Percentiles rank a stretch among this genome's conserved stretches.
These are phyloP conservation scores for Brevimyrus niger DNA, from an alignment of 2,113 vertebrate genomes.

Conservation along the genomic window DNA sequence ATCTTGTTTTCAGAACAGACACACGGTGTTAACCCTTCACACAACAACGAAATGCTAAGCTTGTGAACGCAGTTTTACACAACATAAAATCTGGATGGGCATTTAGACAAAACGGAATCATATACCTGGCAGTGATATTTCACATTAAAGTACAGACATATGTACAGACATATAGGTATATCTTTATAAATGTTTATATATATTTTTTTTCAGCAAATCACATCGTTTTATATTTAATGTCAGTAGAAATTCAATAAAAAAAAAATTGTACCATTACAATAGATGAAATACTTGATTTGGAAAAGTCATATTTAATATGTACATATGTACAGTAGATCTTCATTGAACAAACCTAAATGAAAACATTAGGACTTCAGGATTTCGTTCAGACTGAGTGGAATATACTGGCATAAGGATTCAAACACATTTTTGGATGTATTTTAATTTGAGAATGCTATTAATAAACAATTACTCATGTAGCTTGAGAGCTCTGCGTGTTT, in stretches of 20 bases:
- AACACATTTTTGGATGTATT: neutral
- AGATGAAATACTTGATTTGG: neutral
- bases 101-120: neutral
- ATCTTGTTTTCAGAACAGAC: slow-evolving; percentile 14
- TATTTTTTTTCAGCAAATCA: neutral
- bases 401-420: neutral
- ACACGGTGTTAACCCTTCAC: neutral
- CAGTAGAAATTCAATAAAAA: neutral
- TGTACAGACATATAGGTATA: neutral
- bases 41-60: slow-evolving; percentile 13
- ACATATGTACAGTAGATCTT: neutral
- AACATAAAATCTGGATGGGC: neutral
- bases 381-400: neutral
- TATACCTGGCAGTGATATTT: neutral
- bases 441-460: neutral
- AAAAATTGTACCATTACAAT: slow-evolving; percentile 8
- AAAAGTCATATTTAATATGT: neutral
- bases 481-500: neutral
- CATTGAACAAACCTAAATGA: neutral
- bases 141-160: neutral
- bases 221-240: neutral
- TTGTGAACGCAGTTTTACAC: neutral
- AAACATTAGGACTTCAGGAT: neutral
- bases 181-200: neutral
- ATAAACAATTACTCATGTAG: neutral